phyloP scores from a whole-genome alignment of 2,113 vertebrate genomes.

The Eupsittula cactorum region DNA sequence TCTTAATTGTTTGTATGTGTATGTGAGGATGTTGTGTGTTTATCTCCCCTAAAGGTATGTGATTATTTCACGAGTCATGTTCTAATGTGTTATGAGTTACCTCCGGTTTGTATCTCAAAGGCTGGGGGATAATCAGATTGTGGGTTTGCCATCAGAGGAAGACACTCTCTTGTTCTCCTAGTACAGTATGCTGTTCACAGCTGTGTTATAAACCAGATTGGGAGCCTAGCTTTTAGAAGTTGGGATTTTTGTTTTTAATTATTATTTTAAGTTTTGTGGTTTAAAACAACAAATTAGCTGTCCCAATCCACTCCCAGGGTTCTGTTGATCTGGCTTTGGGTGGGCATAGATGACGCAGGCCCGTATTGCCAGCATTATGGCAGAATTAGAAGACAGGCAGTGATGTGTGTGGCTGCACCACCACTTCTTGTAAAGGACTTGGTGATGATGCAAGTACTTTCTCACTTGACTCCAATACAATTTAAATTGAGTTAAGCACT shows the following conservation, averaged over 20 bases:
- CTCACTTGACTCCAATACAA: not conserved
- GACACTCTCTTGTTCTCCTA: not conserved
- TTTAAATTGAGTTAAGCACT: not conserved
- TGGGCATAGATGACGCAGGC: not conserved
- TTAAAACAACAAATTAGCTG: not conserved
- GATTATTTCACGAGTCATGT: not conserved
- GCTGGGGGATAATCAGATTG: not conserved
- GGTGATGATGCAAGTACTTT: not conserved
- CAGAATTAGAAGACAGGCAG: not conserved
- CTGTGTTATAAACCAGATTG: not conserved
- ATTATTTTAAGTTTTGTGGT: not conserved
- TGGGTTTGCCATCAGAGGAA: not conserved
- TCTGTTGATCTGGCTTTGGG: not conserved
- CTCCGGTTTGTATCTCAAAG: not conserved
- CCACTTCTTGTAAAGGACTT: not conserved
- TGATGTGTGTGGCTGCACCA: not conserved
- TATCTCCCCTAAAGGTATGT: not conserved
- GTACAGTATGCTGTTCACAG: not conserved
- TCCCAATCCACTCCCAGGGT: accelerated
- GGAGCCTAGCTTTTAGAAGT: not conserved
- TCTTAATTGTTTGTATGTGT: not conserved
- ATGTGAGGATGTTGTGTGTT: not conserved
- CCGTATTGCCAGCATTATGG: not conserved
- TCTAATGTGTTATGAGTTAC: not conserved
- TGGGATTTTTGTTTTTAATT: not conserved